Base-by-base conservation (phyloP, 2,113 vertebrate species). In the Tragulus kanchil region DNA sequence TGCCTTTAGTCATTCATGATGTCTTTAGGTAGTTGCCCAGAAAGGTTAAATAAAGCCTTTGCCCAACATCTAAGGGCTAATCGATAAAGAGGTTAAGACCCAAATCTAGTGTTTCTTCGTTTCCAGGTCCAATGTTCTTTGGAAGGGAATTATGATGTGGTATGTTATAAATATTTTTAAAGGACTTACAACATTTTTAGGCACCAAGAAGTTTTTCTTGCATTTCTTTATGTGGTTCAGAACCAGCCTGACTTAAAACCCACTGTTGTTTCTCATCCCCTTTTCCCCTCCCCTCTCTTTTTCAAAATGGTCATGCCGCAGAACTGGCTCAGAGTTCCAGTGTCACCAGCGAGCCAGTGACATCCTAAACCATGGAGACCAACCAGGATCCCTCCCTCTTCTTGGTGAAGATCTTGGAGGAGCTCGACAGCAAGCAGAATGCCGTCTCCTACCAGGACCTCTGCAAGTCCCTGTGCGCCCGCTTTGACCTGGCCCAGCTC, bases 371-470 rank as follows among this genome's bases (percentile, higher is more conserved):
- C 97, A 99, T 99, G 99, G 99, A 99, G 94, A 97, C 98, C 75
- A 98, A 65, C 25, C 99, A 99, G 94, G 99, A 99, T 36, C 98
- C 99, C 5, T 99, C 99, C 0, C 96, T 99, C 91, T 99, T 99
- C 97, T 98, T 99, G 95, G 98, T 99, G 89, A 99, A 99, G 98
- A 99, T 99, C 95, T 54, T 99, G 98, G 99, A 99, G 96, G 99
- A 99, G 91, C 97, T 99, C 97, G 99, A 99, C 97, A 99, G 98
- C 0, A 99, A 99, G 97, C 99, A 99, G 89, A 99, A 98, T 31
- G 99, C 98, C 0, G 99, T 99, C 93, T 99, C 99, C 48, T 99
- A 99, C 93, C 99, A 99, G 98, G 99, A 99, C 83, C 99, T 99
- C 87, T 99, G 99, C 95, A 99, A 99, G 88, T 99, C 99, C 0